phyloP scores from a whole-genome alignment of 2,113 vertebrate genomes.

The Nothobranchius furzeri region DNA sequence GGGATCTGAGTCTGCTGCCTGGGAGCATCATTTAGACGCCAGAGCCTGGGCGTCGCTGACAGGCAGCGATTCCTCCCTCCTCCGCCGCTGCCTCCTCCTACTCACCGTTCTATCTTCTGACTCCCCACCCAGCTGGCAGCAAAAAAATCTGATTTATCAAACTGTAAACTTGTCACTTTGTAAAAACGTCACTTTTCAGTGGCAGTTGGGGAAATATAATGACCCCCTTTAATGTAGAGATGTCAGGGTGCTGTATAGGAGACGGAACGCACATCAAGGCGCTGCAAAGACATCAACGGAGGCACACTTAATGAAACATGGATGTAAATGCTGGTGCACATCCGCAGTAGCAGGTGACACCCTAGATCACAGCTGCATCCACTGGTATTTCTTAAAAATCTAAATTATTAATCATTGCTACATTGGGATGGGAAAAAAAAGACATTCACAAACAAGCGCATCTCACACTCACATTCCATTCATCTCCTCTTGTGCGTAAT shows the following conservation, averaged over 20 bases:
- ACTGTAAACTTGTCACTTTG: slow-evolving; percentile 85
- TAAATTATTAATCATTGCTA: slow-evolving; percentile 70
- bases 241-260: slow-evolving; percentile 75
- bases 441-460: slow-evolving; percentile 28
- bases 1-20: slow-evolving; percentile 77
- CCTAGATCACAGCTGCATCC: slow-evolving; percentile 47
- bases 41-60: slow-evolving; percentile 59
- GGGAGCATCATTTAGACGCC: slow-evolving; percentile 72
- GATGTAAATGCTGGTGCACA: slow-evolving; percentile 32
- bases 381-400: slow-evolving; percentile 50
- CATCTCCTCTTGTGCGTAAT: slow-evolving; percentile 30
- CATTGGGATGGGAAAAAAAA: slow-evolving; percentile 23
- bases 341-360: slow-evolving; percentile 61
- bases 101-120: slow-evolving; percentile 33
- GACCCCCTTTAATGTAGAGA: slow-evolving; percentile 80
- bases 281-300: slow-evolving; percentile 53
- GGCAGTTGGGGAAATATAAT: slow-evolving; percentile 80
- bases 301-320: slow-evolving; percentile 51
- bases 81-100: slow-evolving; percentile 20
- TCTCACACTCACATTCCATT: slow-evolving; percentile 6
- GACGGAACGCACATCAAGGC: slow-evolving; percentile 72
- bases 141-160: slow-evolving; percentile 80
- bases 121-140: slow-evolving; percentile 44
- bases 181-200: slow-evolving; percentile 79
- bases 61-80: slow-evolving; percentile 53